A percentile compares a stretch with the other conserved stretches of the same genome.
Evolutionary conservation across 2,113 vertebrate genomes (phyloP).

Genomic region (Eulacestoma nigropectus): DNA sequence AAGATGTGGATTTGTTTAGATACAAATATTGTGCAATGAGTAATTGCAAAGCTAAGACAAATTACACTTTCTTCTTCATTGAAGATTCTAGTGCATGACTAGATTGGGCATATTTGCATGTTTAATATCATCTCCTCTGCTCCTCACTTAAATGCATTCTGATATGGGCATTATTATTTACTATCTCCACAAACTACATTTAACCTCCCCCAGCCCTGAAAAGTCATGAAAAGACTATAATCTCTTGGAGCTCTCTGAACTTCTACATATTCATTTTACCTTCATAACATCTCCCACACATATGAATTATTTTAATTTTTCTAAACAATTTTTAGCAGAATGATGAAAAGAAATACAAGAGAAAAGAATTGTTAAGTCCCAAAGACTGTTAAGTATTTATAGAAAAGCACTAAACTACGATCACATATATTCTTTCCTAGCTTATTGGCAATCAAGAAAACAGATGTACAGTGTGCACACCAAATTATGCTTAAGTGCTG

Average conservation of each 20-base stretch:
- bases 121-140: not conserved
- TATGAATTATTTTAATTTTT: not conserved
- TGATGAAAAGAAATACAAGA: not conserved
- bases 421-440: not conserved
- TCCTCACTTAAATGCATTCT: slow-evolving; percentile 12
- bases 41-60: not conserved
- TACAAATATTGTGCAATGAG: not conserved
- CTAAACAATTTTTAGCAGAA: not conserved
- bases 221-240: not conserved
- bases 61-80: not conserved
- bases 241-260: not conserved
- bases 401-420: not conserved
- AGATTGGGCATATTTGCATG: not conserved
- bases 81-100: not conserved
- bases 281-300: not conserved
- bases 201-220: not conserved
- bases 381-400: not conserved
- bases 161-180: not conserved
- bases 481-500: not conserved
- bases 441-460: not conserved
- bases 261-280: not conserved
- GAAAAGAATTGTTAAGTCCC: not conserved
- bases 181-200: not conserved
- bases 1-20: not conserved
- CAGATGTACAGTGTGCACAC: not conserved